phyloP scores from a whole-genome alignment of 2,888 invertebrate genomes.

The Tipula helvola region DNA sequence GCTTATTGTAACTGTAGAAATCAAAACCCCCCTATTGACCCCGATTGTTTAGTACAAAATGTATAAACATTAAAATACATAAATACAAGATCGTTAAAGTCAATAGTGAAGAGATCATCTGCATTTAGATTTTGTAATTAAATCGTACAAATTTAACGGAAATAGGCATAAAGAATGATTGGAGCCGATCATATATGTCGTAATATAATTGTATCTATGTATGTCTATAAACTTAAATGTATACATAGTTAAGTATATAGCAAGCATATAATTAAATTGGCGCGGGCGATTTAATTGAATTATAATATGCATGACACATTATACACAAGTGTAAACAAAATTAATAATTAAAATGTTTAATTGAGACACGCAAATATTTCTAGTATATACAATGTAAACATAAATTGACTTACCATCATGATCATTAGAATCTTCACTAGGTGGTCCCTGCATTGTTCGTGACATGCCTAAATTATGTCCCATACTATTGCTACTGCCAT shows the following conservation, averaged over 20 bases:
- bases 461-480: slow-evolving; percentile 17
- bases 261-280: too few relatives aligned
- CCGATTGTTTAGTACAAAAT: not conserved
- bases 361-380: not conserved
- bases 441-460: slow-evolving; percentile 35
- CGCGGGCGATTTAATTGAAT: not conserved
- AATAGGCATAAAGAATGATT: not conserved
- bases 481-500: slow-evolving; percentile 17
- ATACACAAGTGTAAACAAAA: not conserved
- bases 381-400: not conserved
- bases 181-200: not conserved
- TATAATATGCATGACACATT: not conserved
- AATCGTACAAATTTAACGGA: not conserved
- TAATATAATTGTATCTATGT: not conserved
- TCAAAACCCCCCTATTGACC: not conserved
- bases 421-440: slow-evolving; percentile 43
- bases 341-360: not conserved
- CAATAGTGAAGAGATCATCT: not conserved
- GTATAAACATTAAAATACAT: not conserved
- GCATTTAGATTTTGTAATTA: not conserved
- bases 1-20: not conserved
- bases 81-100: not conserved
- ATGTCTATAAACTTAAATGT: not conserved
- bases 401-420: slow-evolving; percentile 28
- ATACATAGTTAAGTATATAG: not conserved